Conservation (phyloP, 2,113 vertebrate species). For the Prunella himalayana region DNA sequence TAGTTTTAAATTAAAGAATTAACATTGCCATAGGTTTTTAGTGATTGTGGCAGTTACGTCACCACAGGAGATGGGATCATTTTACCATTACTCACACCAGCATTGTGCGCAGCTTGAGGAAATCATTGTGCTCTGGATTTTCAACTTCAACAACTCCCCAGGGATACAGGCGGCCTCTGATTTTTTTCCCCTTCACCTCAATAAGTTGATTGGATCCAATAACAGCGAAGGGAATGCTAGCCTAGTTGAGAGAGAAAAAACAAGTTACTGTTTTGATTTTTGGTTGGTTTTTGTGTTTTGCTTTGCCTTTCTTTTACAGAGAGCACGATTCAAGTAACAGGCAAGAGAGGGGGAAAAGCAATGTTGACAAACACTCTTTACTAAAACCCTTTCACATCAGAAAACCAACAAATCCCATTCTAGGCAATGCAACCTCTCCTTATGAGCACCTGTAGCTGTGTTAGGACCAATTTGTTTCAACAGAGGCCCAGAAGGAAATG, state of each 20-base stretch:
- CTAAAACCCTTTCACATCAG: not conserved
- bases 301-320: not conserved
- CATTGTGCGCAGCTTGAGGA: slow-evolving; percentile 86
- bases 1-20: not conserved
- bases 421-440: not conserved
- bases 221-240: slow-evolving; percentile 86
- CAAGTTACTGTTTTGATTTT: not conserved
- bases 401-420: not conserved
- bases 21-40: not conserved
- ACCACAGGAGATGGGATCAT: not conserved
- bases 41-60: not conserved
- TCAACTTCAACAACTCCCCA: slow-evolving; percentile 87
- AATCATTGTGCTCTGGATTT: slow-evolving; percentile 92
- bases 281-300: not conserved
- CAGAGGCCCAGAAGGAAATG: slow-evolving; percentile 11
- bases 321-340: not conserved
- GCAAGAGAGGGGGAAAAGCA: not conserved
- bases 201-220: slow-evolving; percentile 88
- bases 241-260: slow-evolving; percentile 54
- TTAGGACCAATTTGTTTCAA: not conserved
- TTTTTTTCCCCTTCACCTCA: slow-evolving; percentile 92
- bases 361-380: not conserved
- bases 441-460: not conserved
- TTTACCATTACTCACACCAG: slow-evolving; percentile 78
- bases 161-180: slow-evolving; percentile 82